Base-by-base conservation (phyloP, 2,888 invertebrate genomes). In the Fragum whitleyi region DNA sequence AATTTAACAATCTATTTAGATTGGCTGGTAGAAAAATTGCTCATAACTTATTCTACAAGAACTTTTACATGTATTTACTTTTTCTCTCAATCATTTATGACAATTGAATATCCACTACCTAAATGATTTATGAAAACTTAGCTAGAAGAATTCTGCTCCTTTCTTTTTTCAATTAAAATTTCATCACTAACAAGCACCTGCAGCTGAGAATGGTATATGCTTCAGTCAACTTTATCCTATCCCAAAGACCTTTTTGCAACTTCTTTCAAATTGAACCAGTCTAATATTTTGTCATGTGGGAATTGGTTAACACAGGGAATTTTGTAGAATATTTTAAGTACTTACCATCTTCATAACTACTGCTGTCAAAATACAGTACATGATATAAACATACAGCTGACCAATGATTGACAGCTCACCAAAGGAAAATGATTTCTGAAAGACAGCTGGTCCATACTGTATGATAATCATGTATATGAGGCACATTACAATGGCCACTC, bases 381-480 rank as follows among this genome's bases (percentile, higher is more conserved):
- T 1, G 2, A 65, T 42, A n/a, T 42, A 65, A 36, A 39, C n/a
- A 42, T 42, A 65, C 21, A 65, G 32, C 42, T 65, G 32, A 65
- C 23, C 32, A 7, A 65, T 23, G 11, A 65, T 23, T 32, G 65
- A 65, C 42, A 65, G 42, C 36, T 65, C 65, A 1, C 65, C 65
- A 65, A 65, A 39, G 6, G 65, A 65, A 42, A 65, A 65, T 39
- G 65, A 42, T 42, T 39, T 39, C 19, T 39, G 1, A n/a, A 65
- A 65, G 36, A 32, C 32, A 21, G 9, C 26, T 65, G 65, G 65
- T 3, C n/a, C 14, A 21, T n/a, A 23, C 42, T 65, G 21, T 7
- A 65, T n/a, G 14, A 65, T 23, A 0, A 65, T 2, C 16, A 29
- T 65, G 19, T 65, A 65, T 0, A 42, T 21, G 3, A 65, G 23